Conservation (phyloP, 2,888 invertebrate species). For the Megaustenia siamemsis region DNA sequence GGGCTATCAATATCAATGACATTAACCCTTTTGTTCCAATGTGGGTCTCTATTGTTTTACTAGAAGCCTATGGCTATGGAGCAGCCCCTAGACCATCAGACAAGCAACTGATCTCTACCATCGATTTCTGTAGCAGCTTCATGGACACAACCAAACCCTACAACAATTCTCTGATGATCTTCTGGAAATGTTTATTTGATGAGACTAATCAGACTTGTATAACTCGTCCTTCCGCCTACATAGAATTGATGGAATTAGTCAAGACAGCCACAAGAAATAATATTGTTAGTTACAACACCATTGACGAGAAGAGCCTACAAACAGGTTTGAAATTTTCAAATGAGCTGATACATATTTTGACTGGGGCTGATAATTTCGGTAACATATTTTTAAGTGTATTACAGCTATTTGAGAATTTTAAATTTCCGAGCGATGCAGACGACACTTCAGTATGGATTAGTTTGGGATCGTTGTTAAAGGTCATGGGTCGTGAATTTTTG, state of each 20-base stretch:
- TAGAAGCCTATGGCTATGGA: neutral
- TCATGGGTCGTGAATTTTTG: neutral
- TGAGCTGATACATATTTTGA: neutral
- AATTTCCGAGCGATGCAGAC: neutral
- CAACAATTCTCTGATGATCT: neutral
- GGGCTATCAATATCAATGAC: conserved; percentile 16
- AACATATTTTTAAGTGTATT: no score
- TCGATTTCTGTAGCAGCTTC: neutral
- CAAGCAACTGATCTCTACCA: neutral
- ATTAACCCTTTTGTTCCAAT: neutral
- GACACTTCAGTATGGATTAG: neutral
- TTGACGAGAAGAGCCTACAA: neutral
- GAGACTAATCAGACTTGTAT: neutral
- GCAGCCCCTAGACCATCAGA: neutral
- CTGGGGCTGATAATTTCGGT: neutral
- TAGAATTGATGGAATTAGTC: neutral
- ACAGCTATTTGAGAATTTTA: no score
- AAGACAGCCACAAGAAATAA: no score
- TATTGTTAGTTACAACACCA: neutral
- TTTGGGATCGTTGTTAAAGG: neutral
- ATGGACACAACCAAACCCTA: neutral
- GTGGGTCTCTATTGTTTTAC: neutral
- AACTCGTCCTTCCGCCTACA: neutral
- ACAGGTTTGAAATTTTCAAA: neutral
- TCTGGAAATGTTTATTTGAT: neutral